These are phyloP conservation scores for Ploceus nigricollis DNA, from an alignment of 2,113 vertebrate genomes.

Conservation along the genomic window DNA sequence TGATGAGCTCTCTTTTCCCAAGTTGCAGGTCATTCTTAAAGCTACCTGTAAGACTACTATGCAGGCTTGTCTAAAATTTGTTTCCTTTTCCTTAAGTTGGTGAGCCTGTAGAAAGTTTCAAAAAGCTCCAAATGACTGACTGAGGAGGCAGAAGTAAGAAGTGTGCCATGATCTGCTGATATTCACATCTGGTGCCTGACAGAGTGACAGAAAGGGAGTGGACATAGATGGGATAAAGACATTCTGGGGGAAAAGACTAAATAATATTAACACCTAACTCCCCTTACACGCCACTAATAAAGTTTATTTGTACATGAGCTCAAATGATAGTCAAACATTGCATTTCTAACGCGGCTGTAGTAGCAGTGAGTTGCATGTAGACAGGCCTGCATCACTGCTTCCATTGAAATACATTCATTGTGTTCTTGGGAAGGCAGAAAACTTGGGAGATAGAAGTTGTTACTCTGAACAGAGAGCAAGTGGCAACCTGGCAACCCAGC, in stretches of 20 bases:
- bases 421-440: not conserved
- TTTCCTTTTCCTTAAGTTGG: not conserved
- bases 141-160: not conserved
- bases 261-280: not conserved
- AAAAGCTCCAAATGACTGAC: not conserved
- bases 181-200: not conserved
- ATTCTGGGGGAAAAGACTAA: not conserved
- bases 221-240: not conserved
- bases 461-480: not conserved
- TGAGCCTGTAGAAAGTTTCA: not conserved
- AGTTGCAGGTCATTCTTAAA: not conserved
- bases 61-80: not conserved
- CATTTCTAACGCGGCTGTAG: accelerated
- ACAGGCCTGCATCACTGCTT: not conserved
- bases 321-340: not conserved
- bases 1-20: not conserved
- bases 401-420: not conserved
- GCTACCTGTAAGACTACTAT: not conserved
- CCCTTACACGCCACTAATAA: accelerated
- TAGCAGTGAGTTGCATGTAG: not conserved
- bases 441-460: not conserved
- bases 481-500: not conserved
- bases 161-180: not conserved
- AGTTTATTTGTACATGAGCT: not conserved
- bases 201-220: not conserved